These are phyloP conservation scores for Egretta garzetta DNA, from an alignment of 2,113 vertebrate species.

Conservation along the genomic window DNA sequence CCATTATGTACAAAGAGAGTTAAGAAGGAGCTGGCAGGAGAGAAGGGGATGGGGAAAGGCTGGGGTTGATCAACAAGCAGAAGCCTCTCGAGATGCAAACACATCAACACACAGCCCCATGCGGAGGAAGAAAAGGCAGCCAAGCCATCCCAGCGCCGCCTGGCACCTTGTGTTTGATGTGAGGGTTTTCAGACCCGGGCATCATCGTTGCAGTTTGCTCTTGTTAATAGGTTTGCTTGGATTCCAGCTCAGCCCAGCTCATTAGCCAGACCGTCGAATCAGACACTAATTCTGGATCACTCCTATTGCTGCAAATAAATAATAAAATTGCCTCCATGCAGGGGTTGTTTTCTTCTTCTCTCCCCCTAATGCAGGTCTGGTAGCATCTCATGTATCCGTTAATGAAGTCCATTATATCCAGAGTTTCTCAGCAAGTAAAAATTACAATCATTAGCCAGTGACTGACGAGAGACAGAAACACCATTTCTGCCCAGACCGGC, in stretches of 20 bases:
- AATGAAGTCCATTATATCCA: slow-evolving; percentile 18
- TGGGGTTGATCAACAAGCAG: background rate
- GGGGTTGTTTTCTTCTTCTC: slow-evolving; percentile 38
- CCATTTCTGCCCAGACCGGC: background rate
- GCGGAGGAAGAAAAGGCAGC: background rate
- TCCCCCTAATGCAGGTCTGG: background rate
- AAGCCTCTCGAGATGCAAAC: background rate
- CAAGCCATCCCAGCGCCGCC: background rate
- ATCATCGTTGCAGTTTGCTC: background rate
- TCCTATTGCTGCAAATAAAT: slow-evolving; percentile 33
- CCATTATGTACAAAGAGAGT: background rate
- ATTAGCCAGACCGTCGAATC: background rate
- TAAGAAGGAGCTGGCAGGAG: background rate
- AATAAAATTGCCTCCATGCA: slow-evolving; percentile 33
- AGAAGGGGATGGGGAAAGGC: background rate
- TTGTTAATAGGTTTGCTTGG: background rate
- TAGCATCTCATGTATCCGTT: background rate
- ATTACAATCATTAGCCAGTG: slow-evolving; percentile 18
- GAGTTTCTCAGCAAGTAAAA: slow-evolving; percentile 52
- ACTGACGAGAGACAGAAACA: background rate
- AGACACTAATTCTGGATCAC: background rate
- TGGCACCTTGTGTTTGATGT: background rate
- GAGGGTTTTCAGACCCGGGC: background rate
- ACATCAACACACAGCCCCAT: background rate
- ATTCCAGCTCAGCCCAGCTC: slow-evolving; percentile 30